phyloP scores from a whole-genome alignment of 1,140 invertebrate genomes.

The Drosophila obscura region DNA sequence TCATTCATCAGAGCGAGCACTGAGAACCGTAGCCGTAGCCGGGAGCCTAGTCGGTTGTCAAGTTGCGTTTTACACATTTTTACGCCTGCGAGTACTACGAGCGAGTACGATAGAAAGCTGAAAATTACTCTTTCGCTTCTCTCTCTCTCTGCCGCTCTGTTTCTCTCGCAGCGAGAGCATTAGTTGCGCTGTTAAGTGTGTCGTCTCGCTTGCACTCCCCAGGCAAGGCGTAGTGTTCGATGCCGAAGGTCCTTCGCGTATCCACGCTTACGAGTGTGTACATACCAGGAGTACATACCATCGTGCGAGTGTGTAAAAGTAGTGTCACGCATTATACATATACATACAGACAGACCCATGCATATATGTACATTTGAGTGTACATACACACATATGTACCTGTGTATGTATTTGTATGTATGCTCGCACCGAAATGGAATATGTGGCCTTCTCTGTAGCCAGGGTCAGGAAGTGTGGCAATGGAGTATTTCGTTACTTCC shows the following conservation, averaged over 20 bases:
- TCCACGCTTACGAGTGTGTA: constrained; percentile 24
- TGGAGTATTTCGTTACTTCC: constrained; percentile 60
- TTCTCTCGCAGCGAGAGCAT: constrained; percentile 13
- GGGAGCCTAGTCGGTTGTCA: constrained; percentile 12
- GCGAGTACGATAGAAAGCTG: constrained; percentile 38
- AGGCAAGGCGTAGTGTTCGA: constrained; percentile 59
- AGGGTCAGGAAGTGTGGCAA: constrained; percentile 76
- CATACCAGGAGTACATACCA: constrained; percentile 28
- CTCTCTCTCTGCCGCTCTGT: constrained; percentile 15
- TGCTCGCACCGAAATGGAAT: constrained; percentile 6
- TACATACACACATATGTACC: too few species aligned
- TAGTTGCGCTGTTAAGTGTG: constrained; percentile 60
- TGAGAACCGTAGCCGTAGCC: constrained; percentile 52
- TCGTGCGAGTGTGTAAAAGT: constrained; percentile 66
- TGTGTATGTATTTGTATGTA: constrained; percentile 17
- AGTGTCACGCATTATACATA: constrained; percentile 60
- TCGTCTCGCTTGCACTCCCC: constrained; percentile 47
- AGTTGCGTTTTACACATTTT: constrained; percentile 77
- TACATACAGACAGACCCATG: constrained; percentile 30
- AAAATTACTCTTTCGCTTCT: constrained; percentile 18
- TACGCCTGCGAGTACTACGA: constrained; percentile 75
- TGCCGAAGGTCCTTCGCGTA: constrained; percentile 75
- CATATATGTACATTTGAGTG: background rate
- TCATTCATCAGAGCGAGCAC: constrained; percentile 65
- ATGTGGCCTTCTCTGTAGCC: constrained; percentile 45